A percentile compares a stretch with the other conserved stretches of the same genome.
phyloP scores from a whole-genome alignment of 2,797 vertebrate species.

The Mus spretus region DNA sequence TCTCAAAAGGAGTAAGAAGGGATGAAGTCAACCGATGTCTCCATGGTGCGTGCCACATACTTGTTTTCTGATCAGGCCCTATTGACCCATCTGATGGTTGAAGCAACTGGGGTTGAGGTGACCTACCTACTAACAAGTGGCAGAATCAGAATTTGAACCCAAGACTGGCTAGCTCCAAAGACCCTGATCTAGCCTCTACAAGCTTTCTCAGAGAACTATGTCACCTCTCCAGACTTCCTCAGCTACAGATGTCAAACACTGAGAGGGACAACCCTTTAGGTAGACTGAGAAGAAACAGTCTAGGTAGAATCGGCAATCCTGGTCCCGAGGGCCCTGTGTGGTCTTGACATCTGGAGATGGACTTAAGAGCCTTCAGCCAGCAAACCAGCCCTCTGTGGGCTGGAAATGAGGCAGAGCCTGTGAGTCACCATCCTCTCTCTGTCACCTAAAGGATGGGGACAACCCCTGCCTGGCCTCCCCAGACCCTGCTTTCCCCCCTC shows the following conservation, averaged over 20 bases:
- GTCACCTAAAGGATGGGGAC: neutral
- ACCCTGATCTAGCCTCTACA: neutral
- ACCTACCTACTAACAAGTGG: neutral
- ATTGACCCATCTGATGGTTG: neutral
- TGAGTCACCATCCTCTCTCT: conserved; percentile 58
- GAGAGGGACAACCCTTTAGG: neutral
- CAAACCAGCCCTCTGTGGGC: neutral
- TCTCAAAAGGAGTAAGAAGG: neutral
- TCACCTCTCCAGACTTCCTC: neutral
- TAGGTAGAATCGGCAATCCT: too few relatives aligned
- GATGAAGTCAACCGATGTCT: too few relatives aligned
- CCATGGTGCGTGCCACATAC: neutral
- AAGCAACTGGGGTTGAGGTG: neutral
- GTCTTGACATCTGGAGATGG: neutral
- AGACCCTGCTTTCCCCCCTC: neutral
- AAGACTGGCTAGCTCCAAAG: neutral
- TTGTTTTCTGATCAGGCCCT: neutral
- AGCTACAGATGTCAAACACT: neutral
- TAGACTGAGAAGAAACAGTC: neutral
- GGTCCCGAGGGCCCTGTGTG: too few relatives aligned
- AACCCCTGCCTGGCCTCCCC: neutral
- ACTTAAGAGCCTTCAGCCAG: neutral
- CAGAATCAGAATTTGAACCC: conserved; percentile 11
- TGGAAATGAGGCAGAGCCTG: neutral
- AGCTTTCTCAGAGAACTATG: neutral